Percentiles rank a stretch among this genome's conserved stretches.
Conservation (phyloP, 2,113 vertebrate species). For the Zingel zingel region DNA sequence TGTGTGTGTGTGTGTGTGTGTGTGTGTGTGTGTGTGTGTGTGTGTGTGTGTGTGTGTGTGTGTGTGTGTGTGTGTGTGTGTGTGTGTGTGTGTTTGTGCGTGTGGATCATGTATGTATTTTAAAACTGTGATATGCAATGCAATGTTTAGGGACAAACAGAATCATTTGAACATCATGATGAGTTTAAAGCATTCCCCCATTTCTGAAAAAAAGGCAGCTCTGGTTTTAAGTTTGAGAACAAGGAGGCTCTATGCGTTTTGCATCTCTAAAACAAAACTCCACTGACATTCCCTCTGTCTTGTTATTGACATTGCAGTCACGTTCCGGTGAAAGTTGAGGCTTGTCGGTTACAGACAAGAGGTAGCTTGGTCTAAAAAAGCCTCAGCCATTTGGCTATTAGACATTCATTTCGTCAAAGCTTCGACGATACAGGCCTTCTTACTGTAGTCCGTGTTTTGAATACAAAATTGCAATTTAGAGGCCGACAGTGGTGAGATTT, state of each 20-base stretch:
- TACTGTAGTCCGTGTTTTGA: conserved; percentile 24
- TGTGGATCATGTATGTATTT: not conserved
- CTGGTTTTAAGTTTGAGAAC: conserved; percentile 72
- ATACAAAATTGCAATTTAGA: conserved; percentile 29
- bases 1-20: not conserved
- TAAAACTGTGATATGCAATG: conserved; percentile 31
- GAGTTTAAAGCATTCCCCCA: conserved; percentile 31
- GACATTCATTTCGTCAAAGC: conserved; percentile 49
- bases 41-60: not conserved
- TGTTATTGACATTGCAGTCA: conserved; percentile 83
- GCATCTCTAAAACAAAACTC: conserved; percentile 73
- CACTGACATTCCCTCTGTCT: conserved; percentile 63
- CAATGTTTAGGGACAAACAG: conserved; percentile 1
- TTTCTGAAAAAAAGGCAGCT: conserved; percentile 6
- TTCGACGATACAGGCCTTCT: conserved; percentile 7
- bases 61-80: not conserved
- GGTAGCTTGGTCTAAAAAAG: conserved; percentile 60
- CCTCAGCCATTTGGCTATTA: conserved; percentile 35
- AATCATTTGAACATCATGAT: not conserved
- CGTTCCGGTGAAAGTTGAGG: conserved; percentile 84
- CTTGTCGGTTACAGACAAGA: conserved; percentile 70
- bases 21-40: not conserved
- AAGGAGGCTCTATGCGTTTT: conserved; percentile 78
- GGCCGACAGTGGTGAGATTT: conserved; percentile 31
- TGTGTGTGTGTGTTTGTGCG: not conserved